These are phyloP conservation scores for Procavia capensis DNA, from an alignment of 2,113 vertebrate genomes.

Conservation along the genomic window DNA sequence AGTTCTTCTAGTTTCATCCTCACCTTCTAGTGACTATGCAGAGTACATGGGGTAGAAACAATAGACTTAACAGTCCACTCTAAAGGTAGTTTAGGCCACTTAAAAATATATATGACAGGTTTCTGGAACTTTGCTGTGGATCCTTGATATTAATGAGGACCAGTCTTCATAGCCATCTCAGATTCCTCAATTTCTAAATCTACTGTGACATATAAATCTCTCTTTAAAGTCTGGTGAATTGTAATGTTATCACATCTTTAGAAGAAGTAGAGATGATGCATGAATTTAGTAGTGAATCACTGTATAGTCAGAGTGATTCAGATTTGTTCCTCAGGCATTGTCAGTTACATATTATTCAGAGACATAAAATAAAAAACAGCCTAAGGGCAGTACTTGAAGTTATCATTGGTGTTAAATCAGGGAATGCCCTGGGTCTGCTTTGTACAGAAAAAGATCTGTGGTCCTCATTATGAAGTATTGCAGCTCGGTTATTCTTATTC, in stretches of 20 bases:
- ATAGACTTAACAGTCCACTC: background rate
- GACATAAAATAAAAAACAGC: background rate
- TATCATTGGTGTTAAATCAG: background rate
- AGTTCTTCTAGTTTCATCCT: constrained; percentile 19
- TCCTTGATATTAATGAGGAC: constrained; percentile 20
- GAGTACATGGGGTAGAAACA: background rate
- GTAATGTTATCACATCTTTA: background rate
- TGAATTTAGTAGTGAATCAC: constrained; percentile 38
- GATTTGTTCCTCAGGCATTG: background rate
- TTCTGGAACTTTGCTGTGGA: background rate
- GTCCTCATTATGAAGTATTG: background rate
- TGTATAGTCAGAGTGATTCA: background rate
- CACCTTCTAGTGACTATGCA: background rate
- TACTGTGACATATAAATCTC: background rate
- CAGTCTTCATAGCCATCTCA: background rate
- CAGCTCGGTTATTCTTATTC: constrained; percentile 24
- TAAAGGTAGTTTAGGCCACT: background rate
- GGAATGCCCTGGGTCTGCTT: background rate
- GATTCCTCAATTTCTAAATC: constrained; percentile 17
- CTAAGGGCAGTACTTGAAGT: background rate
- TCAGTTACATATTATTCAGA: background rate
- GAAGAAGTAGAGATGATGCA: background rate
- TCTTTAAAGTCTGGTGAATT: constrained; percentile 23
- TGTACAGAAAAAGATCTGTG: background rate
- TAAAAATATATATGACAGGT: background rate